Evolutionary conservation across 2,888 invertebrate genomes (phyloP).

Genomic region (Gymnoscelis rufifasciata): DNA sequence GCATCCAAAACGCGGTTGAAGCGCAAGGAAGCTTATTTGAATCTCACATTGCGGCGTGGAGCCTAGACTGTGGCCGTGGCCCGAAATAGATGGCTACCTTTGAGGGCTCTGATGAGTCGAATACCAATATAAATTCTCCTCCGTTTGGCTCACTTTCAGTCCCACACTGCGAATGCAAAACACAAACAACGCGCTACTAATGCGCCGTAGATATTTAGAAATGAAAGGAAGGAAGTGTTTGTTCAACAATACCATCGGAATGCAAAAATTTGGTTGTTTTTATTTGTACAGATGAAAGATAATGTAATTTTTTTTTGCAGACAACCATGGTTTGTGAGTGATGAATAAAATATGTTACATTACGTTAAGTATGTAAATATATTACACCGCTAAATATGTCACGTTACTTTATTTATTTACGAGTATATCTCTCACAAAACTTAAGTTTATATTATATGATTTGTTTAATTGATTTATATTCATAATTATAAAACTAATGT

Average conservation of each 20-base stretch:
- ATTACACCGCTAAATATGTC: too few species aligned
- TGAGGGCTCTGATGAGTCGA: slow-evolving; percentile 28
- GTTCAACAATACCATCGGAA: slow-evolving; percentile 46
- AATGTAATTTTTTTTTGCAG: too few species aligned
- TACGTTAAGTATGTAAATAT: too few species aligned
- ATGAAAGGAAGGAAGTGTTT: slow-evolving; percentile 61
- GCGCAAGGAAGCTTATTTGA: slow-evolving; percentile 16
- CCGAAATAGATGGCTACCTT: slow-evolving; percentile 29
- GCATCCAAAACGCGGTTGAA: slow-evolving; percentile 25
- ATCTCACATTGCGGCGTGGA: slow-evolving; percentile 18
- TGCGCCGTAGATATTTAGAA: slow-evolving; percentile 41
- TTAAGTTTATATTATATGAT: too few species aligned
- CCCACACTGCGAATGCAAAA: slow-evolving; percentile 46
- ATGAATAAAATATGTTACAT: too few species aligned
- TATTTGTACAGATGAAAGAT: too few species aligned
- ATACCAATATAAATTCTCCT: slow-evolving; percentile 33
- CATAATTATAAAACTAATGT: too few species aligned
- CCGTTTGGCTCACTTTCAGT: slow-evolving; percentile 32
- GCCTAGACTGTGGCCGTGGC: slow-evolving; percentile 5
- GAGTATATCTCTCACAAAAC: too few species aligned
- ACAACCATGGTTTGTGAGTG: too few species aligned
- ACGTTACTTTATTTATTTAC: too few species aligned
- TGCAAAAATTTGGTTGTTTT: slow-evolving; percentile 40
- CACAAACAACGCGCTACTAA: slow-evolving; percentile 43
- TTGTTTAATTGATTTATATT: too few species aligned